Evolutionary conservation across 2,113 vertebrate genomes (phyloP).

Genomic region (Xiphophorus couchianus): DNA sequence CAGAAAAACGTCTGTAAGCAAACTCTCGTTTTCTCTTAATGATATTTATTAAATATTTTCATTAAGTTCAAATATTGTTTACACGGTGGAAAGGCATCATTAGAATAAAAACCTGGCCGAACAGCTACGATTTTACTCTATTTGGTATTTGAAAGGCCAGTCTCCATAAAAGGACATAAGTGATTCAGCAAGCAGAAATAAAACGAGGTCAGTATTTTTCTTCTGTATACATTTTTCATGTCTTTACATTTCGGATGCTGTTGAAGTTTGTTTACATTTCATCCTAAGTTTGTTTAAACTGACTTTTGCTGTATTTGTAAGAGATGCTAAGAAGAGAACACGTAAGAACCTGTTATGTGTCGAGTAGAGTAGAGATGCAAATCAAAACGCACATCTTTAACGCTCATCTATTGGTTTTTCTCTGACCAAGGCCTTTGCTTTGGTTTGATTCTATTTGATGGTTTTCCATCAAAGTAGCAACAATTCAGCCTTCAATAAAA

Average conservation of each 20-base stretch:
- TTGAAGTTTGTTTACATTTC: not conserved
- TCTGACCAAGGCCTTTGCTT: not conserved
- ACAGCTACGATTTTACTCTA: not conserved
- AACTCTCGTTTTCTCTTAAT: no score
- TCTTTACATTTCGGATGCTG: not conserved
- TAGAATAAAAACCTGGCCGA: not conserved
- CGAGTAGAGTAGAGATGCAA: not conserved
- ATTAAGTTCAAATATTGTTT: not conserved
- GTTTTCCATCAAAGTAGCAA: not conserved
- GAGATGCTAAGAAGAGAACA: not conserved
- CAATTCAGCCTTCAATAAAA: not conserved
- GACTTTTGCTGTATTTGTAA: not conserved
- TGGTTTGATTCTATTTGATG: not conserved
- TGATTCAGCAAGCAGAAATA: not conserved
- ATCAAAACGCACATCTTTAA: not conserved
- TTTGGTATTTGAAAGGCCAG: not conserved
- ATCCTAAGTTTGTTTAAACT: not conserved
- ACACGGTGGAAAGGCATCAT: not conserved
- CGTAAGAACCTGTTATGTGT: not conserved
- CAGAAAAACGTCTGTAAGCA: no score
- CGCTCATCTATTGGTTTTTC: not conserved
- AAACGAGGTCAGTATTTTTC: not conserved
- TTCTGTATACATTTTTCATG: not conserved
- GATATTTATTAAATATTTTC: no score
- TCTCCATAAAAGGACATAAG: not conserved